A percentile compares a stretch with the other conserved stretches of the same genome.
phyloP scores from a whole-genome alignment of 2,797 vertebrate species.

The Pogoniulus pusillus region DNA sequence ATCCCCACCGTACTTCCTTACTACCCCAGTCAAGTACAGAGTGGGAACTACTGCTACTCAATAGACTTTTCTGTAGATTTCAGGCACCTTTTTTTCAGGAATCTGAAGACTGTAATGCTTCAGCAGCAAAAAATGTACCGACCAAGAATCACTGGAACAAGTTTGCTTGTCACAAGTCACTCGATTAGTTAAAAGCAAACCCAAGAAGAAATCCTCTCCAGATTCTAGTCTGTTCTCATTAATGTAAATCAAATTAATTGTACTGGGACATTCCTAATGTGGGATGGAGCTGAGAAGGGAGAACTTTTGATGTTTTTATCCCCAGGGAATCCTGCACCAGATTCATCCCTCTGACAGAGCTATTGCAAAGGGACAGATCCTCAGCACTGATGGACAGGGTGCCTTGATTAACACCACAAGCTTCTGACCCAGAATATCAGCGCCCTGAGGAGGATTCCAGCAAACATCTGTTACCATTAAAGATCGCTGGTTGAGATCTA shows the following conservation, averaged over 20 bases:
- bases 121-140: not conserved
- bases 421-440: constrained; percentile 45
- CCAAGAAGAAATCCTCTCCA: not conserved
- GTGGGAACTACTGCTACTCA: not conserved
- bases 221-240: not conserved
- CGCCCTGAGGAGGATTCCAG: constrained; percentile 51
- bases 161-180: not conserved
- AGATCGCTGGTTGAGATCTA: constrained; percentile 24
- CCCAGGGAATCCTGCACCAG: not conserved
- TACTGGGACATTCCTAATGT: not conserved
- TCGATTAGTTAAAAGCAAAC: not conserved
- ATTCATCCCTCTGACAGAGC: fast-evolving
- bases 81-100: not conserved
- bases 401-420: constrained; percentile 37
- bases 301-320: not conserved
- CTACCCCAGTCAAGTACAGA: not conserved
- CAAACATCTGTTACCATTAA: constrained; percentile 67
- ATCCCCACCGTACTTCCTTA: not conserved
- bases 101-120: not conserved
- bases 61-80: not conserved
- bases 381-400: not conserved
- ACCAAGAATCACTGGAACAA: not conserved
- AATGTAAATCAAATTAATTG: not conserved
- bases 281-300: not conserved
- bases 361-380: not conserved